A percentile compares a stretch with the other conserved stretches of the same genome.
These are phyloP conservation scores for Drosophila paracracens DNA, from an alignment of 2,888 invertebrate species.

Conservation along the genomic window DNA sequence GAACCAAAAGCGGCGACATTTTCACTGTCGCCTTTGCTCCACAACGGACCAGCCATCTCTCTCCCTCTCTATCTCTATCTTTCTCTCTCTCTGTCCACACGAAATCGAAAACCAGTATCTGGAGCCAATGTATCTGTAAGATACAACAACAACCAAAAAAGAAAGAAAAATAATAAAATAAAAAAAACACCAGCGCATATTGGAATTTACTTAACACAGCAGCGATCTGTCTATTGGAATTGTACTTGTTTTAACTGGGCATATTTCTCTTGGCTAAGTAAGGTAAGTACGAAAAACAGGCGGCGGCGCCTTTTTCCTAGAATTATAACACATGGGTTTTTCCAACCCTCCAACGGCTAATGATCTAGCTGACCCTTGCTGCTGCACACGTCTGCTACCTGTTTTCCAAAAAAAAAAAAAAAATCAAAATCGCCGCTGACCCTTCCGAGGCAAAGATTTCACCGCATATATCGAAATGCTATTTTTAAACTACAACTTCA, in stretches of 20 bases:
- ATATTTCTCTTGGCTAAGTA: slow-evolving; percentile 12
- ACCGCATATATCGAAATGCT: slow-evolving; percentile 73
- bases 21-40: slow-evolving; percentile 54
- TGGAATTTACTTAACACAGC: slow-evolving; percentile 69
- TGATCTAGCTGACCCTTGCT: slow-evolving; percentile 53
- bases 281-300: slow-evolving; percentile 46
- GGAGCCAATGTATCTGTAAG: slow-evolving; percentile 75
- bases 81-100: slow-evolving; percentile 51
- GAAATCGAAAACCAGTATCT: slow-evolving; percentile 77
- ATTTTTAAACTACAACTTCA: slow-evolving; percentile 62
- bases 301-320: slow-evolving; percentile 48
- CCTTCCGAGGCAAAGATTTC: slow-evolving; percentile 47
- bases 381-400: slow-evolving; percentile 59
- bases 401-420: slow-evolving; percentile 27
- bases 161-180: not conserved
- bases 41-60: slow-evolving; percentile 16
- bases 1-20: slow-evolving; percentile 54
- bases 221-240: slow-evolving; percentile 66
- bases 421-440: slow-evolving; percentile 13
- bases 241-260: slow-evolving; percentile 25
- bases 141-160: slow-evolving; percentile 49
- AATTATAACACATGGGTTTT: slow-evolving; percentile 37
- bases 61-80: slow-evolving; percentile 33
- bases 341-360: slow-evolving; percentile 64
- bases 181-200: slow-evolving; percentile 64